Base-by-base conservation (phyloP, 1,140 invertebrate species). In the Drosophila gunungcola region DNA sequence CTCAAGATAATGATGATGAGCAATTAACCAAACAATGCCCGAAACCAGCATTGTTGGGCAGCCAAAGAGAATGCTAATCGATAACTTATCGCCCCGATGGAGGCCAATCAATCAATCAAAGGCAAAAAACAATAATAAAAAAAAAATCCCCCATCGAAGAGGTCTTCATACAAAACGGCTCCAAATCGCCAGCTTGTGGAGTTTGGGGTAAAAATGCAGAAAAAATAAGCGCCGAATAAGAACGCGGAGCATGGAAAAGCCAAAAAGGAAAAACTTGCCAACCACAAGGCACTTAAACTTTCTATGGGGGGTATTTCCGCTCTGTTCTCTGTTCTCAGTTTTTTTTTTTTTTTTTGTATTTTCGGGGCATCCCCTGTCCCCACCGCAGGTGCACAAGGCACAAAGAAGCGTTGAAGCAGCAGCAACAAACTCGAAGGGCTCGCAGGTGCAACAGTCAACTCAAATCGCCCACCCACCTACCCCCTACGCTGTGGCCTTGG, bases 251-350 rank as follows among this genome's bases (percentile, higher is more conserved):
- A 21, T 16, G 48, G 38, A 11, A 52, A 21, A 32, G 45, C 34
- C 45, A 43, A 55, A 80, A 36, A 53, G 51, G 55, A 68, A 74
- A 82, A 72, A 52, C 63, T 82, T 73, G 51, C 69, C 68, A 67
- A 68, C 82, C 82, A 56, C 82, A 85, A 73, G 86, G 83, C 83
- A 86, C 83, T 86, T 86, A 88, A 85, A 88, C 83, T 86, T 86
- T 86, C 83, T 80, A 88, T 83, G 69, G 83, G 75, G 62, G 54
- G 46, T 45, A 73, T 61, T 63, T 45, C 38, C 48, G 43, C n/a
- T n/a, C 5, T 7, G 5, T 7, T 21, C 16, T 21, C 16, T 1
- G 16, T 21, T n/a, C n/a, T n/a, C n/a, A n/a, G n/a, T n/a, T n/a
- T n/a, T n/a, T n/a, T n/a, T n/a, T n/a, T n/a, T 21, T 21, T 21